A percentile compares a stretch with the other conserved stretches of the same genome.
These are phyloP conservation scores for Ciconia stormi DNA, from an alignment of 2,113 vertebrate genomes.

Conservation along the genomic window DNA sequence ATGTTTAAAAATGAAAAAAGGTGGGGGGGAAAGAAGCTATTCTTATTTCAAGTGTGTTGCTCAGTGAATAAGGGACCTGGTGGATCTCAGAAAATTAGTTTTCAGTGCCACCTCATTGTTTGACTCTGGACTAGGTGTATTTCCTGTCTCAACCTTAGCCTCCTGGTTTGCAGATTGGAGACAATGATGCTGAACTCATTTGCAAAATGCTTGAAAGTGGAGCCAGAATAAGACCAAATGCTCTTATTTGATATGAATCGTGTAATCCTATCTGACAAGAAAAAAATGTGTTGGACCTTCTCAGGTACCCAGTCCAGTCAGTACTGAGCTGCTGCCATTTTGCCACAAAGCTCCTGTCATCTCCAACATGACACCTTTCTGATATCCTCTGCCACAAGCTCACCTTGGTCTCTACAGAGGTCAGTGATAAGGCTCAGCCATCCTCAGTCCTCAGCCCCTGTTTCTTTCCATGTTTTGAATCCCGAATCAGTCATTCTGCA, in stretches of 20 bases:
- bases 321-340: background rate
- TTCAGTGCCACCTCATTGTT: background rate
- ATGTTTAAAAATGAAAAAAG: background rate
- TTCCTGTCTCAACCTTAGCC: background rate
- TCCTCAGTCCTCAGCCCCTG: background rate
- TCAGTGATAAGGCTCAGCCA: background rate
- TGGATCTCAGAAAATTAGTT: background rate
- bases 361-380: accelerated
- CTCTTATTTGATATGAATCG: background rate
- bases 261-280: background rate
- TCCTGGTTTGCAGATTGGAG: background rate
- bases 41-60: background rate
- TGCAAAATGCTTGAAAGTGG: background rate
- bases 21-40: background rate
- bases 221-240: background rate
- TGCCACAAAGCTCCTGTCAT: background rate
- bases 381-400: background rate
- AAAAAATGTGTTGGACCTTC: background rate
- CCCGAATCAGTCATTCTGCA: background rate
- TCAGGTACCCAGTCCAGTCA: background rate
- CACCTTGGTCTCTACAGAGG: background rate
- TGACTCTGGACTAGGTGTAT: background rate
- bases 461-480: background rate
- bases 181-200: background rate
- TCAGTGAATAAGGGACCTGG: background rate